These are phyloP conservation scores for Alectura lathami DNA, from an alignment of 2,113 vertebrate genomes.

Conservation along the genomic window DNA sequence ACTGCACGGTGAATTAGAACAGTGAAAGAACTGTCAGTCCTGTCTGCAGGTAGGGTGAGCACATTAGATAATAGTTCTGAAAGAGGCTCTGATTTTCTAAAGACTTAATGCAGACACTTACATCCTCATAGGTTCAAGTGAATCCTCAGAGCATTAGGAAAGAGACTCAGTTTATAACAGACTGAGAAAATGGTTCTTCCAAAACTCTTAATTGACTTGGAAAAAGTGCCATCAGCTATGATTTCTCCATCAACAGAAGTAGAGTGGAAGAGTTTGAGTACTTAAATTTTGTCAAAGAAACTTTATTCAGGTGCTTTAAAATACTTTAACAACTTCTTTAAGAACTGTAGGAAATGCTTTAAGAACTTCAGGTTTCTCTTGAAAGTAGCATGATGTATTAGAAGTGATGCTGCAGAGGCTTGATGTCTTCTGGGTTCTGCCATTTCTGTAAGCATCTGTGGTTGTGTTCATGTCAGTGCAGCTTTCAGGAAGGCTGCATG, in stretches of 20 bases:
- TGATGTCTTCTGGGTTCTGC: neutral
- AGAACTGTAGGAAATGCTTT: no score
- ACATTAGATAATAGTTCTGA: neutral
- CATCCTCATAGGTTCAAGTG: neutral
- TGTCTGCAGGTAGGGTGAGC: neutral
- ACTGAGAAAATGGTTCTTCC: neutral
- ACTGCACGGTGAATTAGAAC: neutral
- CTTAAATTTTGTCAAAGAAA: neutral
- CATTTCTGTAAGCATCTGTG: neutral
- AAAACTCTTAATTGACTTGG: neutral
- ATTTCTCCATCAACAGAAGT: neutral
- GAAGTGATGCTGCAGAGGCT: neutral
- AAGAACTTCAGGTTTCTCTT: neutral
- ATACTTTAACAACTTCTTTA: no score
- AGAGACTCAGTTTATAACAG: neutral
- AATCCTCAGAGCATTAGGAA: neutral
- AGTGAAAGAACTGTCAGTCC: neutral
- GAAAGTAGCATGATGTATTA: neutral
- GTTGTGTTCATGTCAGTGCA: neutral
- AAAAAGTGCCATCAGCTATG: neutral
- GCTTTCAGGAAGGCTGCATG: neutral
- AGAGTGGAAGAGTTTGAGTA: neutral
- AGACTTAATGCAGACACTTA: neutral
- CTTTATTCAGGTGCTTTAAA: neutral
- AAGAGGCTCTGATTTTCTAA: neutral